Base-by-base conservation (phyloP, 2,797 vertebrate species). In the Enteromius radiatus region DNA sequence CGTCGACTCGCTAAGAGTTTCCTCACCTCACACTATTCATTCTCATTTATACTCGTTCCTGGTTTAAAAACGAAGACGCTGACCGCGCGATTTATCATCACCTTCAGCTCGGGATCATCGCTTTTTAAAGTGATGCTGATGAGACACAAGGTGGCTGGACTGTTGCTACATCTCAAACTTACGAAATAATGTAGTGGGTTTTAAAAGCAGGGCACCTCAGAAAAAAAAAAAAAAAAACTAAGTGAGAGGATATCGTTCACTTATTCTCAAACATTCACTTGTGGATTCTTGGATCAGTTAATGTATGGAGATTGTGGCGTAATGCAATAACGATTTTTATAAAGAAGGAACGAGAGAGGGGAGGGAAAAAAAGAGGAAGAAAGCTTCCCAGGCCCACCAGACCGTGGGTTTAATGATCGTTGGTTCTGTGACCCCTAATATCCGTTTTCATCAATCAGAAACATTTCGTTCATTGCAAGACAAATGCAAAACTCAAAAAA, bases 1-100 rank as follows among this genome's bases (percentile, higher is more conserved):
- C 82, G 79, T 84, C 52, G 84, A 91, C 84, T 91, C 90, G 86
- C 89, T 86, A 88, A 87, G 80, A 88, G 86, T 87, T 89, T 89
- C 92, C 92, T 92, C 92, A 86, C 90, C 90, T 88, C 90, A 90
- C 85, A 81, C 89, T 91, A 92, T 93, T 93, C 91, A 88, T 91
- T 91, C 89, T 91, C 87, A 92, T 93, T 92, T 92, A 88, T 85
- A 84, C 73, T 84, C 88, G 65, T 88, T 91, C 84, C 89, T 90
- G 92, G 92, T 94, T 89, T 92, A 93, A 93, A 93, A 93, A 92
- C 90, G 92, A 92, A 31, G 86, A 38, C 68, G 89, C 88, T 93
- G 93, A 94, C 93, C 90, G 82, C 87, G 87, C 91, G 88, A 93
- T 93, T 93, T 91, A 93, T 94, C 91, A 92, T 91, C 89, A 45